Base-by-base conservation (phyloP, 2,113 vertebrate genomes). In the Nipponia nippon region DNA sequence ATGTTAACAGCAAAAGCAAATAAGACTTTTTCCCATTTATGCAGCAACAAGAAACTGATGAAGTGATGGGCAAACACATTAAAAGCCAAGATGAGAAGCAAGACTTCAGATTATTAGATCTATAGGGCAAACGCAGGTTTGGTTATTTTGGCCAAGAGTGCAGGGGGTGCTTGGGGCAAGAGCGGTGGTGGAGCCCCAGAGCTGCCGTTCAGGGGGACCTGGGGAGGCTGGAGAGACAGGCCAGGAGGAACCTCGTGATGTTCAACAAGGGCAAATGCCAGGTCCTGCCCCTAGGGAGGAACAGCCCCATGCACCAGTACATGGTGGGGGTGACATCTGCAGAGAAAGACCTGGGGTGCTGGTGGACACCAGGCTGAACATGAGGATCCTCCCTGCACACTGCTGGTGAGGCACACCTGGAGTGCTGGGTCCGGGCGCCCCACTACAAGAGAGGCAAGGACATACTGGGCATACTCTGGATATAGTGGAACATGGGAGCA, bases 151-250 rank as follows among this genome's bases (percentile, higher is more conserved):
- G 14, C 40, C 25, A n/a, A 38, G 36, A n/a, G 7, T 1, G 1
- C 25, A n/a, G 18, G 7, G 26, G 3, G 2, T 19, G 27, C 8
- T 34, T 13, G 18, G 3, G 27, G 27, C 3, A 1, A 52, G 15
- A 52, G 15, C 3, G 2, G 36, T 16, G 36, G 30, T 42, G 17
- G 10, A 83, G 12, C 15, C 65, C 25, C 30, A n/a, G 36, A 30
- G 47, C 17, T 44, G 38, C 32, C 6, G 0, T 65, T 23, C 30
- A 23, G 20, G n/a, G 11, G 5, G 2, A 3, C n/a, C 12, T 19
- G 20, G 16, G 5, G 13, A 49, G 16, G 23, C n/a, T 50, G 59
- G 32, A 75, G 32, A 44, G 7, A 29, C 1, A 8, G 32, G 6
- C 22, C 52, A 53, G 53, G 18, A 69, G 46, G 38, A 46, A 67